Evolutionary conservation across 2,888 invertebrate species (phyloP).

Genomic region (Tachina lurida): DNA sequence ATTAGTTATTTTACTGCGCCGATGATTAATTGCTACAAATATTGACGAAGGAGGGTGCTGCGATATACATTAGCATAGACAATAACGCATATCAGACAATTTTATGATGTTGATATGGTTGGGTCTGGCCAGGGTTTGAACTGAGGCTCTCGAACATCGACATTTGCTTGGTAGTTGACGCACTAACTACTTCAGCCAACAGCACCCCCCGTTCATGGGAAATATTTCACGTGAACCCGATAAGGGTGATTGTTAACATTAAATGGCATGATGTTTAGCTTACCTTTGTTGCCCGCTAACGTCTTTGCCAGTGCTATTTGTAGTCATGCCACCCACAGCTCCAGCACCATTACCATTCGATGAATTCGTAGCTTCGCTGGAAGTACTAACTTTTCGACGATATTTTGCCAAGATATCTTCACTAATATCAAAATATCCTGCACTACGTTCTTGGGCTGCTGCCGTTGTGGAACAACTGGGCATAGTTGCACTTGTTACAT

Average conservation of each 20-base stretch:
- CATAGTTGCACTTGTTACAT: constrained; percentile 69
- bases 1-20: too few species aligned
- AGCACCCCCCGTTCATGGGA: too few species aligned
- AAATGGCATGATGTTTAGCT: not conserved
- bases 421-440: constrained; percentile 86
- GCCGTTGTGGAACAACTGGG: constrained; percentile 34
- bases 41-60: too few species aligned
- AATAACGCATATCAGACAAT: too few species aligned
- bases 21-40: too few species aligned
- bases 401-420: constrained; percentile 98
- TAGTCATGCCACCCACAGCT: constrained; percentile 41
- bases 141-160: too few species aligned
- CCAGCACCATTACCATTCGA: constrained; percentile 80
- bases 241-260: not conserved
- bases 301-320: constrained; percentile 72
- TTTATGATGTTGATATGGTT: too few species aligned
- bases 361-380: constrained; percentile 84
- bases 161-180: too few species aligned
- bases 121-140: too few species aligned
- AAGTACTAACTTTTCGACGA: constrained; percentile 86
- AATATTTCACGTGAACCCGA: too few species aligned
- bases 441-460: constrained; percentile 59
- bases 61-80: too few species aligned
- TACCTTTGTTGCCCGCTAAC: constrained; percentile 32
- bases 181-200: too few species aligned